Percentiles rank a stretch among this genome's conserved stretches.
Conservation (phyloP, 1,140 invertebrate species). For the Oppia nitens region DNA sequence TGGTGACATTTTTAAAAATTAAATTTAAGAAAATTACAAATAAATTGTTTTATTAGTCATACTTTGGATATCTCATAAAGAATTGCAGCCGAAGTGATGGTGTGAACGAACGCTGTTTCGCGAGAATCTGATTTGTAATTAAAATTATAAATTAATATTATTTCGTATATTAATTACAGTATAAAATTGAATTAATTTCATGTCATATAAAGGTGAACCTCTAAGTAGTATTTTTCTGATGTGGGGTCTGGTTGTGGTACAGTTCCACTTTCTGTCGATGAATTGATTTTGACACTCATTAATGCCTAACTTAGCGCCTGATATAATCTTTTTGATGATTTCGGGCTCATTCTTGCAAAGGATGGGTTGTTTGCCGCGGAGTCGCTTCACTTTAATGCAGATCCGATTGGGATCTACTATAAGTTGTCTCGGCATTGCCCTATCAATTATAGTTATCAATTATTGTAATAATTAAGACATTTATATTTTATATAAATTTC, state of each 20-base stretch:
- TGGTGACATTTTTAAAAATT: not conserved
- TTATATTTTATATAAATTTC: too few relatives aligned
- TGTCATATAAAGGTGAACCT: conserved; percentile 24
- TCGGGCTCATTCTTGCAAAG: conserved; percentile 29
- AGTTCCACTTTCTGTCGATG: conserved; percentile 85
- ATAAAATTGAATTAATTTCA: conserved; percentile 2
- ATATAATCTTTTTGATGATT: conserved; percentile 29
- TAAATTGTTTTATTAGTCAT: too few relatives aligned
- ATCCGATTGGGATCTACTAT: conserved; percentile 70
- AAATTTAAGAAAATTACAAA: not conserved
- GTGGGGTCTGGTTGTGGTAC: conserved; percentile 48
- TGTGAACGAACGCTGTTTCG: conserved; percentile 81
- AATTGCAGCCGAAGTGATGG: conserved; percentile 78
- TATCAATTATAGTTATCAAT: too few relatives aligned
- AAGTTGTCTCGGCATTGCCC: conserved; percentile 46
- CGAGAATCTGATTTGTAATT: conserved; percentile 52
- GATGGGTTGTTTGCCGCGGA: conserved; percentile 45
- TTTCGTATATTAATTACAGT: conserved; percentile 2
- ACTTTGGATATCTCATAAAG: conserved; percentile 71
- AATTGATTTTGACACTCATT: conserved; percentile 93
- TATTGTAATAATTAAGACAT: too few relatives aligned
- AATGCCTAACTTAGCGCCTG: conserved; percentile 36
- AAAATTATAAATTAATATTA: conserved; percentile 6
- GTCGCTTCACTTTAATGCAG: conserved; percentile 57
- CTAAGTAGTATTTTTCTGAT: conserved; percentile 49